Evolutionary conservation across 1,140 invertebrate genomes (phyloP).

Genomic region (Olivierus martensii): DNA sequence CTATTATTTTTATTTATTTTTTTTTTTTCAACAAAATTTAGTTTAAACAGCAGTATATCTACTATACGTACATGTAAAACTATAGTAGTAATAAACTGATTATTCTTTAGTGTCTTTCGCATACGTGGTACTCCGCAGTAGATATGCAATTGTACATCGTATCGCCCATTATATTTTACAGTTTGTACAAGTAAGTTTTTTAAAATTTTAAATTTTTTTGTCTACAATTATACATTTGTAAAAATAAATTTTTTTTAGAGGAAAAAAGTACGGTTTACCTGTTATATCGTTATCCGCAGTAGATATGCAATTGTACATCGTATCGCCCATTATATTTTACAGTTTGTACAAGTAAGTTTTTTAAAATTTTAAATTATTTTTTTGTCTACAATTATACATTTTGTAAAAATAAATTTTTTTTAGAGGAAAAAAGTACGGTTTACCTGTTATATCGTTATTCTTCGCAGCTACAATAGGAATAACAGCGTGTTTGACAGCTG

Average conservation of each 20-base stretch:
- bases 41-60: too few relatives aligned
- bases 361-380: too few relatives aligned
- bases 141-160: conserved; percentile 30
- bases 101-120: conserved; percentile 24
- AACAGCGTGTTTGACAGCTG: conserved; percentile 17
- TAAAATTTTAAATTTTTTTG: neutral
- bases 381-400: neutral
- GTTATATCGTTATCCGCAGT: conserved; percentile 21
- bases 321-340: conserved; percentile 25
- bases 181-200: conserved; percentile 20
- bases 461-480: conserved; percentile 3
- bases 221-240: neutral
- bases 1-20: too few relatives aligned
- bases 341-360: conserved; percentile 21
- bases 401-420: neutral
- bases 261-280: conserved; percentile 3
- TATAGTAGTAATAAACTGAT: too few relatives aligned
- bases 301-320: conserved; percentile 29
- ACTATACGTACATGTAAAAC: too few relatives aligned
- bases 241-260: neutral
- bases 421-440: conserved; percentile 6
- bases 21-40: too few relatives aligned
- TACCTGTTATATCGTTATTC: neutral
- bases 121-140: conserved; percentile 29
- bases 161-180: conserved; percentile 24